phyloP scores from a whole-genome alignment of 1,140 invertebrate genomes.

The Epicauta chinensis region DNA sequence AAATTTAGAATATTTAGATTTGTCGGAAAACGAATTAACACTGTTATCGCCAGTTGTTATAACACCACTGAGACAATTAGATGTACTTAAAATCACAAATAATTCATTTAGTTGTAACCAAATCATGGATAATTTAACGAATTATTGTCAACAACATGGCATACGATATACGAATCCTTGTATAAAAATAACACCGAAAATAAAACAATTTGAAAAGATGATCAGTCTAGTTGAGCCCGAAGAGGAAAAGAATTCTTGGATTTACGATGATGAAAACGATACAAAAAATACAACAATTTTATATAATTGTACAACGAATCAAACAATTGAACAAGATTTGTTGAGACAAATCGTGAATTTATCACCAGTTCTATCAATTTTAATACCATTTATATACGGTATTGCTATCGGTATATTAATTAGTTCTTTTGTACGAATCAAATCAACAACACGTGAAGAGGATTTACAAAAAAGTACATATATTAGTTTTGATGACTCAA shows the following conservation, averaged over 20 bases:
- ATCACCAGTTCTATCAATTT: slow-evolving; percentile 16
- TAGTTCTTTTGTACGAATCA: background rate
- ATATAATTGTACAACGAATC: slow-evolving; percentile 1
- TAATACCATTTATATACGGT: slow-evolving; percentile 22
- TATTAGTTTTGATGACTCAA: slow-evolving; percentile 1
- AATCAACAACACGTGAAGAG: slow-evolving; percentile 3
- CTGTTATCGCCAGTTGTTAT: slow-evolving; percentile 42
- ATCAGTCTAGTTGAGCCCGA: slow-evolving; percentile 1
- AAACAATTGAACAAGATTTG: slow-evolving; percentile 3
- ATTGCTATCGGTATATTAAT: slow-evolving; percentile 17
- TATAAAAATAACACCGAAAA: slow-evolving; percentile 3
- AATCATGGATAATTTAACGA: slow-evolving; percentile 10
- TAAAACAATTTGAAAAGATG: slow-evolving; percentile 13
- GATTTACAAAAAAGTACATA: slow-evolving; percentile 1
- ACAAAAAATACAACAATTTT: slow-evolving; percentile 9
- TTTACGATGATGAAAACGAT: slow-evolving; percentile 16
- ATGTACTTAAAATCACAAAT: slow-evolving; percentile 42
- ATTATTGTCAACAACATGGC: slow-evolving; percentile 8
- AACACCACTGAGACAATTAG: slow-evolving; percentile 41
- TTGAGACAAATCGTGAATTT: slow-evolving; percentile 17
- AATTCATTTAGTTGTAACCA: slow-evolving; percentile 45
- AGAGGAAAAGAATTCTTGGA: slow-evolving; percentile 23
- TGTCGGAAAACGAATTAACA: slow-evolving; percentile 47
- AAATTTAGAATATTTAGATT: slow-evolving; percentile 45
- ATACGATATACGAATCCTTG: slow-evolving; percentile 22